Base-by-base conservation (phyloP, 2,797 vertebrate genomes). In the Oreortyx pictus region DNA sequence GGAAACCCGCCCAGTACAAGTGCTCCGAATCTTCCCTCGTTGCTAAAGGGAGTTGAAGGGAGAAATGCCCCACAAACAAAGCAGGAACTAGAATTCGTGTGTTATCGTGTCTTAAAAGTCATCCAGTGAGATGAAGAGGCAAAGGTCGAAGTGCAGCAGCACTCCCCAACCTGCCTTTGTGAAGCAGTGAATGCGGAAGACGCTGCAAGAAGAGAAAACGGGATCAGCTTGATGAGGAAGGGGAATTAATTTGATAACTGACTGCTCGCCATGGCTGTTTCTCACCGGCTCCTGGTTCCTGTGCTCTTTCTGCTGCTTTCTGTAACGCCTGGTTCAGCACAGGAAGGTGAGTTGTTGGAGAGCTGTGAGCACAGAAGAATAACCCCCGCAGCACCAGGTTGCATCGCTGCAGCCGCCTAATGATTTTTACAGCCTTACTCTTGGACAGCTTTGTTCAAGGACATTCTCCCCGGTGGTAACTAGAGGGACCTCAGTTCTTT, bases 51-150 rank as follows among this genome's bases (percentile, higher is more conserved):
- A 33, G 18, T 24, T 62, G 16, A 23, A 57, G 68, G 20, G 3
- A 61, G 23, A n/a, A 59, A 60, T 68, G 77, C 74, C 16, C n/a
- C n/a, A 41, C 54, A 39, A 8, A 24, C 37, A 31, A 52, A 62
- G 25, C 1, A 76, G 60, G 43, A 77, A 49, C 8, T 5, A 52
- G 49, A 54, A 41, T 23, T 62, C 41, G 24, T 20, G 25, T 0
- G 9, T 94, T 64, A 85, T 44, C 11, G 0, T n/a, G 27, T 41
- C 82, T 84, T 75, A 41, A 86, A 89, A 93, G 83, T 95, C 73
- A 96, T 86, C 96, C 94, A 96, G 52, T 93, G 81, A 82, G 52
- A 47, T 76, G 77, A 90, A 67, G 93, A 91, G 95, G 87, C 96
- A 97, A 97, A 97, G 97, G 97, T 97, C 94, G 89, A 84, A n/a